Evolutionary conservation across 37 sponge, comb jelly and placozoan genomes (phyloP).

Genomic region (Crambe crambe): DNA sequence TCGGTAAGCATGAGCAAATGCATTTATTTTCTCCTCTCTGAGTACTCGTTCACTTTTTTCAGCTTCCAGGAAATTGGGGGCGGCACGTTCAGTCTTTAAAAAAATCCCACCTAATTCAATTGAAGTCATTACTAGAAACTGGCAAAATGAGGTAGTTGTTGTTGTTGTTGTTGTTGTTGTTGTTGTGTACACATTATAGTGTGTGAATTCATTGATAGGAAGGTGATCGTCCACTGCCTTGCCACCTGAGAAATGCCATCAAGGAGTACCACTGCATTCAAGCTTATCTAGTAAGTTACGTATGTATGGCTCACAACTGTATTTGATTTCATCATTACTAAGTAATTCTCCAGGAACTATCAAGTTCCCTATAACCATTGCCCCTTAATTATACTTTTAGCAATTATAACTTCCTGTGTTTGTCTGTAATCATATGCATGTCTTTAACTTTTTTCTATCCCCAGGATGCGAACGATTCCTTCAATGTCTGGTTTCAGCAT

Average conservation of each 20-base stretch:
- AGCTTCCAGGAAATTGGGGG: slow-evolving; percentile 64
- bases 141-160: slow-evolving; percentile 35
- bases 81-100: slow-evolving; percentile 69
- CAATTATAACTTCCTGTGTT: too few species aligned
- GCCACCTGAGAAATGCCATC: slow-evolving; percentile 53
- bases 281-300: slow-evolving; percentile 81
- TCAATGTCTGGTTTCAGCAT: slow-evolving; percentile 77
- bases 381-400: too few species aligned
- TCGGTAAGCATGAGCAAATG: slow-evolving; percentile 49
- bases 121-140: slow-evolving; percentile 51
- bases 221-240: slow-evolving; percentile 43
- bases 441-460: not conserved
- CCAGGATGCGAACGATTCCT: slow-evolving; percentile 67
- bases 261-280: slow-evolving; percentile 78
- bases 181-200: not conserved
- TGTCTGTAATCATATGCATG: too few species aligned
- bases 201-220: slow-evolving; percentile 23
- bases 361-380: too few species aligned
- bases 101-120: slow-evolving; percentile 69
- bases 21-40: not conserved
- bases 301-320: too few species aligned
- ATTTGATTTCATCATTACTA: too few species aligned
- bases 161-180: not conserved
- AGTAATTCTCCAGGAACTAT: too few species aligned
- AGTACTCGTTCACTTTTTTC: not conserved